Conservation (phyloP, 2,113 vertebrate genomes). For the Colistium nudipinnis region DNA sequence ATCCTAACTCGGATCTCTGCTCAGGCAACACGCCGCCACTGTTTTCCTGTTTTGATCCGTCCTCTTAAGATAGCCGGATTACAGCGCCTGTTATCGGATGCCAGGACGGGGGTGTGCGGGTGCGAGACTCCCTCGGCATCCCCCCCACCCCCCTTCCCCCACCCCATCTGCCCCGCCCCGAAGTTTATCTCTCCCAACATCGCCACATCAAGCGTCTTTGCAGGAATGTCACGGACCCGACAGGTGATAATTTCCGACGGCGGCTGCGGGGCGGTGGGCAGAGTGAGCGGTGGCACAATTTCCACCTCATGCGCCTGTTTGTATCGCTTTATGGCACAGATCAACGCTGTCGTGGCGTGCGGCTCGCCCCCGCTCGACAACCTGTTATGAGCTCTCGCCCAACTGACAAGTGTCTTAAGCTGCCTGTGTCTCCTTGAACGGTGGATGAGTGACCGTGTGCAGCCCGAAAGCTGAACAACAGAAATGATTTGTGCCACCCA, state of each 20-base stretch:
- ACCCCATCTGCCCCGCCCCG: not conserved
- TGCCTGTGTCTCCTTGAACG: conserved; percentile 67
- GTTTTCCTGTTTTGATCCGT: conserved; percentile 69
- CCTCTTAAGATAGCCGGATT: conserved; percentile 76
- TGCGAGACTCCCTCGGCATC: conserved; percentile 25
- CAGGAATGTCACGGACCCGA: conserved; percentile 69
- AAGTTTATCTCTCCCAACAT: conserved; percentile 60
- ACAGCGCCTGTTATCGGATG: conserved; percentile 28
- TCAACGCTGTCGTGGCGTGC: conserved; percentile 31
- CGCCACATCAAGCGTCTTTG: conserved; percentile 54
- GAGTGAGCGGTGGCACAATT: conserved; percentile 29
- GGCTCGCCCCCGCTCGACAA: conserved; percentile 57
- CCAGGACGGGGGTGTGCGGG: not conserved
- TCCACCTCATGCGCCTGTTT: conserved; percentile 54
- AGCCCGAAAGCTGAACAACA: conserved; percentile 61
- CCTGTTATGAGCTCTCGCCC: conserved; percentile 51
- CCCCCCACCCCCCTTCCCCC: not conserved
- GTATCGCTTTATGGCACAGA: conserved; percentile 54
- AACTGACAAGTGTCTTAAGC: conserved; percentile 63
- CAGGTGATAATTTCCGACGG: conserved; percentile 68
- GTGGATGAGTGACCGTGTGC: conserved; percentile 55
- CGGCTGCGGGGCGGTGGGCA: conserved; percentile 45
- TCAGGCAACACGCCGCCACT: conserved; percentile 53
- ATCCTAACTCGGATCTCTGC: conserved; percentile 73
- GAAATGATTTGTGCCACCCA: conserved; percentile 56